Evolutionary conservation across 2,888 invertebrate genomes (phyloP), one percentile per base, ranked within the genome.

Genomic region (Petrolisthes cinctipes): DNA sequence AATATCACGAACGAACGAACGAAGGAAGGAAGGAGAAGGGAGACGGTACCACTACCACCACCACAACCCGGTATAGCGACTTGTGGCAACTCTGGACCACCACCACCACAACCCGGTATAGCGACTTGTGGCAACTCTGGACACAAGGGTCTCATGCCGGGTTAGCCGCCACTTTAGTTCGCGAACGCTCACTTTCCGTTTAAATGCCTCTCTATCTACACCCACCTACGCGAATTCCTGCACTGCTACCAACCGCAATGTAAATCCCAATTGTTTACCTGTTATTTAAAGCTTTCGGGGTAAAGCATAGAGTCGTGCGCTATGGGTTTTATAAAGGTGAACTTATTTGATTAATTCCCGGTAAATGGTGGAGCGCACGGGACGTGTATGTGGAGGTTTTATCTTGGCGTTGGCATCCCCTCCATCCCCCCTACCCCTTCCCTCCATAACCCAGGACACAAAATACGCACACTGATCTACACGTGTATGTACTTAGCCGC

Each of bases 291-390:
- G 37, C 37, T 37, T 37, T 37, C 37, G 37, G 37, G 37, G 37
- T 37, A 37, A 37, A 37, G 37, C 37, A 37, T 37, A 37, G 37
- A 37, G 37, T 37, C 37, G 37, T 37, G 37, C 37, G 37, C 37
- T 37, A 37, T 37, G 37, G 20, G 51, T 80, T 71, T 61, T 56
- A 75, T 83, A 80, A 71, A 83, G 79, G 83, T 83, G 83, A 83
- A 87, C 83, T 87, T 87, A 87, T 87, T 87, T 87, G 87, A 87
- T 87, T 87, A 87, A 87, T 83, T 87, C 87, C 83, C 87, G 87
- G 78, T 83, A 87, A 87, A 87, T 87, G 83, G 83, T 78, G 83
- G 83, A 66, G 87, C 83, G 87, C 83, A 80, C 87, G 87, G 83
- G 68, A 6, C 80, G 83, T 83, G 87, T 87, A 87, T 80, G 87